Base-by-base conservation (phyloP, 2,888 invertebrate species). In the Mamestra brassicae region DNA sequence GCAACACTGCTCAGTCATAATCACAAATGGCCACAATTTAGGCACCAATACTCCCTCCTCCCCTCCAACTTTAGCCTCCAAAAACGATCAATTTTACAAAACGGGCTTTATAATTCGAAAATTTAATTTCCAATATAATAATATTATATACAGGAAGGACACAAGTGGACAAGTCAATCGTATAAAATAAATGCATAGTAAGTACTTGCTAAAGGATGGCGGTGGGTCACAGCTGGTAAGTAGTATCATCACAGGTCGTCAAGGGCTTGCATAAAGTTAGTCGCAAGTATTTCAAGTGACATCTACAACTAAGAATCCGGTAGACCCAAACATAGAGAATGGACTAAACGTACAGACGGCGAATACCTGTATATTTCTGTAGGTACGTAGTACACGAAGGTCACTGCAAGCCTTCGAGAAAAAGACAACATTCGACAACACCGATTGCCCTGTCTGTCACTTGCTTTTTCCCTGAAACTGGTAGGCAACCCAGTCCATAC, bases 151-250 rank as follows among this genome's bases (percentile, higher is more conserved):
- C 76, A 84, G 68, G 66, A 81, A 84, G 82, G 80, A 84, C 63
- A 76, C 78, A 26, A 74, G 55, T 83, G 71, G 77, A 80, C 72
- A 75, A 68, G 74, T 82, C 70, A 80, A 68, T 75, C n/a, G 75
- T 80, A 71, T 76, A 79, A 83, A 79, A 82, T 87, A 87, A 86
- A 87, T 86, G 87, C 87, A 79, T 72, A 69, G 72, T 81, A 85
- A 75, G 79, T 84, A 84, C 76, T 60, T 52, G 52, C 34, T 65
- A 58, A 74, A 34, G 58, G 71, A 34, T 45, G 66, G 65, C 71
- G 65, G 73, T 50, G 73, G 74, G 60, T 73, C 74, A 58, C 17
- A 42, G 42, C 42, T 42, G 4, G 42, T 1, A 7, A 38, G 38
- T 38, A 38, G 38, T 5, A 26, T 26, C 38, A 38, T 6, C 38